Base-by-base conservation (phyloP, 2,797 vertebrate genomes). In the Antennarius maculatus region DNA sequence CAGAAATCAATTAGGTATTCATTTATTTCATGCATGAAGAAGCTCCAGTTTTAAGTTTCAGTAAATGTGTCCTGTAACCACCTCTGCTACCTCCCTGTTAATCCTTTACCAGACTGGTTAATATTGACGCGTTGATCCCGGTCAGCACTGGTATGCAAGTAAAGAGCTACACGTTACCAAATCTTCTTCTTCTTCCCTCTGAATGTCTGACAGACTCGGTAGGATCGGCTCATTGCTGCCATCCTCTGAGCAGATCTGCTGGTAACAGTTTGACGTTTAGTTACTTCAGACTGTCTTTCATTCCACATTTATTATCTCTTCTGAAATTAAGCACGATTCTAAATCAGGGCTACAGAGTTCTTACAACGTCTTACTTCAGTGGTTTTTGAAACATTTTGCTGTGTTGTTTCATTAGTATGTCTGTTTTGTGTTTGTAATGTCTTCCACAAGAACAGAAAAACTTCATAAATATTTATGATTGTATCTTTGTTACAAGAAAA, bases 161-260 rank as follows among this genome's bases (percentile, higher is more conserved):
- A 42, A 8, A 13, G 4, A 16, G 51, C 43, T 42, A 15, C 60
- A 46, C 46, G 7, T 46, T 46, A 39, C 43, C 16, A 23, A 4
- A 16, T 34, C 3, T 56, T 23, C 23, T 6, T 23, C 23, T 6
- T 53, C 42, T 34, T 27, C 14, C 7, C 42, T 15, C 42, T 52
- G 13, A 54, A 42, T 53, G 7, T 27, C 14, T 53, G 28, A 12
- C 3, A 60, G 49, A 3, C 13, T 5, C 49, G 13, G n/a, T 17
- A 7, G 31, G 10, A 23, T 59, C 52, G 16, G 50, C 54, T 52
- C 66, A 63, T 49, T 82, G 70, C 79, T 88, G 79, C 82, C 82
- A 75, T 28, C 83, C 14, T 65, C 52, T 81, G 83, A 74, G 12
- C 76, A 60, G 1, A 58, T 7, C 1, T 54, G 29, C 31, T 37